These are phyloP conservation scores for Alosa alosa DNA, from an alignment of 2,113 vertebrate genomes.

Conservation along the genomic window DNA sequence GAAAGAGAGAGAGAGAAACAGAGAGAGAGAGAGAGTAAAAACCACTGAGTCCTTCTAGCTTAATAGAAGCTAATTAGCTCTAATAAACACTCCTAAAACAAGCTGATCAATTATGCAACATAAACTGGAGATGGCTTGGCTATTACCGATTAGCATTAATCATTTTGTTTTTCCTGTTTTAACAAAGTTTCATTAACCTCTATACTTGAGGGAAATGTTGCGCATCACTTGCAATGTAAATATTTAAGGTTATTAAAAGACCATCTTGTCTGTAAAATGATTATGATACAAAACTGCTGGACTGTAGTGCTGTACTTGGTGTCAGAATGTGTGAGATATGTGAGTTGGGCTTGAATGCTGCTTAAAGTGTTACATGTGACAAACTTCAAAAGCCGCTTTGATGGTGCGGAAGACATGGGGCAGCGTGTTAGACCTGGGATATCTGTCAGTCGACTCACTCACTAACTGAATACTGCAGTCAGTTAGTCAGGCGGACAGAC, in stretches of 20 bases:
- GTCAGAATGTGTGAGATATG: neutral
- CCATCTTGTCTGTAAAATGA: neutral
- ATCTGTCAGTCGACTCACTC: neutral
- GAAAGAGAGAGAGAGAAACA: neutral
- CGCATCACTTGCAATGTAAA: neutral
- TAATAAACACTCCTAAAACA: neutral
- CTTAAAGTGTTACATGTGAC: neutral
- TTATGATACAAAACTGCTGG: neutral
- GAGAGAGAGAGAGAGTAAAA: neutral
- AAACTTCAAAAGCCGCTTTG: neutral
- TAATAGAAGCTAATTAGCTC: neutral
- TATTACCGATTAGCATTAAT: neutral
- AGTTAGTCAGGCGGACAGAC: too few species aligned
- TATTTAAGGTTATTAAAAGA: neutral
- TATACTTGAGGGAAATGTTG: neutral
- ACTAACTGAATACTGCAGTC: neutral
- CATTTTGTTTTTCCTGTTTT: neutral
- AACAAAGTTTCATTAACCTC: neutral
- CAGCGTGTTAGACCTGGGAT: neutral
- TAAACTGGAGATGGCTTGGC: neutral
- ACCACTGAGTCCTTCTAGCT: neutral
- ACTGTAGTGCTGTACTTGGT: neutral
- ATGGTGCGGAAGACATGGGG: neutral
- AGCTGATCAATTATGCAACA: constrained; percentile 5
- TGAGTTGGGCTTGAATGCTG: neutral